Evolutionary conservation across 2,888 invertebrate genomes (phyloP), one percentile per base, ranked within the genome.

Genomic region (Troilus luridus): DNA sequence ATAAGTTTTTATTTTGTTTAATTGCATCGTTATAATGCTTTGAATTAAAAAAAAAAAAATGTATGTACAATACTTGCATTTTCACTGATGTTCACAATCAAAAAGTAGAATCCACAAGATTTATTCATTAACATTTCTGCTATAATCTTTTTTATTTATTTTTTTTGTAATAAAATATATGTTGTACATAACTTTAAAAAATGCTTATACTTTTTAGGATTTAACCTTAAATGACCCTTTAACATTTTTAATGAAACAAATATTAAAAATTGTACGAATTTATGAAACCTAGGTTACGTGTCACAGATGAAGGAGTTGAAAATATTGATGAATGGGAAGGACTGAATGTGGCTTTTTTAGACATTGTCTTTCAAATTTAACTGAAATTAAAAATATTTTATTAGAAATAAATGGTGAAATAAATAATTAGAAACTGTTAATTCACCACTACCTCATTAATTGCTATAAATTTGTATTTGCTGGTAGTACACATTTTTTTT

Each of bases 1-100:
- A 95, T 98, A 19, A 85, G 19, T 11, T 58, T 85, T 54, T 85
- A 19, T 77, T 77, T 77, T 77, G 41, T 41, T 41, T 77, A 8
- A 1, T 41, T 3, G 10, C 19, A 77, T 41, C 27, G 12, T 77
- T 41, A 41, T 77, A 77, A 77, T 77, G 41, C n/a, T 41, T 41
- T 77, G 77, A 41, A 77, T 64, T 8, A 64, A 64, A 64, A n/a
- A 10, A 0, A 64, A 60, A 60, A 62, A 12, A 21, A 10, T n/a
- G 12, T 27, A 67, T 67, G 67, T 67, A 7, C 67, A 24, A 14
- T 27, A 27, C 24, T n/a, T 11, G 14, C 14, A 27, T 67, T 67
- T 67, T 24, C 27, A 14, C 24, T 24, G 14, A 67, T 19, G 0
- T 67, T 27, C 27, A 24, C 27, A 67, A 27, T 67, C 27, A 67